phyloP scores from a whole-genome alignment of 2,113 vertebrate species.

The Hypanus sabinus region DNA sequence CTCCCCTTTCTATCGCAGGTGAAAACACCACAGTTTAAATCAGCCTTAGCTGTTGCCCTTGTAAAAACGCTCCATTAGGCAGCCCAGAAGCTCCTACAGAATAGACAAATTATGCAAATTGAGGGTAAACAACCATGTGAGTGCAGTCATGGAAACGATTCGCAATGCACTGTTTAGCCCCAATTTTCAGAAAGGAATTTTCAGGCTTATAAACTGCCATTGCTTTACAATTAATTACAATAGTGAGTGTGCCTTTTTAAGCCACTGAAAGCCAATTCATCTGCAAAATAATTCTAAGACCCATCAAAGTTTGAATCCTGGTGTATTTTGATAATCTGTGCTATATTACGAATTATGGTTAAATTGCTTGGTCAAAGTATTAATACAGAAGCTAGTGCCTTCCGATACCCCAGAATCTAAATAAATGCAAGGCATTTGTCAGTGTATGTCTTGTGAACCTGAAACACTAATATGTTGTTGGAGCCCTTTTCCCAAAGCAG shows the following conservation, averaged over 20 bases:
- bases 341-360: not conserved
- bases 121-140: not conserved
- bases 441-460: not conserved
- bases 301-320: not conserved
- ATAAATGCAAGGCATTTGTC: not conserved
- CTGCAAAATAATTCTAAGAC: not conserved
- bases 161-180: slow-evolving; percentile 11
- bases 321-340: not conserved
- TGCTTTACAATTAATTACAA: slow-evolving; percentile 17
- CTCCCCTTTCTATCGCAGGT: not conserved
- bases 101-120: slow-evolving; percentile 34
- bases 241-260: not conserved
- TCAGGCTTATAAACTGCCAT: slow-evolving; percentile 3
- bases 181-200: slow-evolving; percentile 32
- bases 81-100: not conserved
- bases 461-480: not conserved
- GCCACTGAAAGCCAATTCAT: not conserved
- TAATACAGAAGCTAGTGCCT: not conserved
- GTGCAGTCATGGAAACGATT: slow-evolving; percentile 31
- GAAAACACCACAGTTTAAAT: not conserved
- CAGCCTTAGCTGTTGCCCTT: not conserved
- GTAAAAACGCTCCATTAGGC: not conserved
- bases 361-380: not conserved
- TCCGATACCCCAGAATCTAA: not conserved
- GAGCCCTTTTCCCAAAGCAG: not conserved